Evolutionary conservation across 2,113 vertebrate genomes (phyloP), one percentile per base, ranked within the genome.

Genomic region (Phyllopteryx taeniolatus): DNA sequence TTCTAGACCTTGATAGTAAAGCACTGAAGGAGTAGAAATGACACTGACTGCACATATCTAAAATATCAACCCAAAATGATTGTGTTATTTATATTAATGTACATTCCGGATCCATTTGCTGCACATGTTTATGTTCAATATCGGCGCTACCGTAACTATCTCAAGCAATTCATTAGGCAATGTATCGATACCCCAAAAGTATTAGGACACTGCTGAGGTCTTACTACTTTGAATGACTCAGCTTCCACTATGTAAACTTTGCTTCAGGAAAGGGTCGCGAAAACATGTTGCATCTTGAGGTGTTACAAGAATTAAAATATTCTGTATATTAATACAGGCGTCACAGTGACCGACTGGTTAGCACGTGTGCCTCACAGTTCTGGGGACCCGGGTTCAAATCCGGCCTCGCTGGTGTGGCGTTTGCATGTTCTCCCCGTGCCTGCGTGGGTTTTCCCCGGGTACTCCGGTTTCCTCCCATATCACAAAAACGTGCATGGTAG

Each of bases 1-100:
- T 76, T 77, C 61, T 63, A 79, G 83, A 68, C 71, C 70, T 83
- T 75, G 68, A 83, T 77, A 75, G 74, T 59, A 31, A 75, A 66
- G 46, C 69, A 72, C 67, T 75, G 79, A 19, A 56, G 47, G 17
- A 39, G 68, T 70, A 77, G 75, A 75, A n/a, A 59, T 77, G 75
- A 70, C 73, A 56, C 62, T 5, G 42, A 66, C 67, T 33, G 31
- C 59, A 39, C 17, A 19, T 2, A 39, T 15, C 14, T 39, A 33
- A 60, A 59, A 60, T 33, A n/a, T 60, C 12, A 60, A 60, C 3
- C 15, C 49, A 19, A 51, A 51, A 51, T 47, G 1, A 12, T 47
- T 47, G 12, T 49, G 20, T n/a, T 54, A 47, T 47, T 11, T 54
- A 54, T 19, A 54, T n/a, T 2, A 54, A 54, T n/a, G 51, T 7